Conservation (phyloP, 1,140 invertebrate genomes). For the Agraylea sexmaculata region DNA sequence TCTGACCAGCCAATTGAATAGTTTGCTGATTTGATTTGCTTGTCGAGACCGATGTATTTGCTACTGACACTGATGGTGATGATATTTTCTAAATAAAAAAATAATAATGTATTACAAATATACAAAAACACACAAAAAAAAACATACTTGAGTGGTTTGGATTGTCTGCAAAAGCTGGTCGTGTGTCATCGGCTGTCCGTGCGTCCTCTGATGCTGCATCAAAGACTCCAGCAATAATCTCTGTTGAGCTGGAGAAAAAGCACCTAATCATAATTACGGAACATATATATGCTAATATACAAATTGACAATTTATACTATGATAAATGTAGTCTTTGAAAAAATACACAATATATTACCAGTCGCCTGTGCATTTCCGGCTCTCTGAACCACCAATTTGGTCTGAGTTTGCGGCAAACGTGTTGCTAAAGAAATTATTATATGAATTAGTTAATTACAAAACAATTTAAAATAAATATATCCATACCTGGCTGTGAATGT, state of each 20-base stretch:
- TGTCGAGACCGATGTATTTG: background rate
- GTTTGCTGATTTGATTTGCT: slow-evolving; percentile 13
- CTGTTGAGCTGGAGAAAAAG: slow-evolving; percentile 18
- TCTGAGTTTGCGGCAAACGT: slow-evolving; percentile 9
- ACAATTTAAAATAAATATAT: background rate
- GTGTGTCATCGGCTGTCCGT: slow-evolving; percentile 20
- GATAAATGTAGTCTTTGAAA: background rate
- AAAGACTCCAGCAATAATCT: slow-evolving; percentile 18
- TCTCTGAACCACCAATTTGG: slow-evolving; percentile 18
- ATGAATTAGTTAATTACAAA: background rate
- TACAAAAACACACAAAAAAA: too few relatives aligned
- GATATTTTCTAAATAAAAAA: slow-evolving; percentile 15
- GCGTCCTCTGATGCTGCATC: slow-evolving; percentile 19
- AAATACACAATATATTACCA: slow-evolving; percentile 7
- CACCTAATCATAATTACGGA: slow-evolving; percentile 14
- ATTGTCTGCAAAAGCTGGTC: slow-evolving; percentile 20
- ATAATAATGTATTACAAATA: slow-evolving; percentile 5
- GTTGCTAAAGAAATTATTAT: slow-evolving; percentile 3
- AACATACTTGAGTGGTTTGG: slow-evolving; percentile 16
- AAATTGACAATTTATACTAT: background rate
- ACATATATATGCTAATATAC: slow-evolving; percentile 5
- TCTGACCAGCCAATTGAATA: slow-evolving; percentile 17
- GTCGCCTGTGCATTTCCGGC: slow-evolving; percentile 12
- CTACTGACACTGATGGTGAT: slow-evolving; percentile 10
- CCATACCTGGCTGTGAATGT: slow-evolving; percentile 14